These are phyloP conservation scores for Bombycilla garrulus DNA, from an alignment of 2,113 vertebrate genomes.

Conservation along the genomic window DNA sequence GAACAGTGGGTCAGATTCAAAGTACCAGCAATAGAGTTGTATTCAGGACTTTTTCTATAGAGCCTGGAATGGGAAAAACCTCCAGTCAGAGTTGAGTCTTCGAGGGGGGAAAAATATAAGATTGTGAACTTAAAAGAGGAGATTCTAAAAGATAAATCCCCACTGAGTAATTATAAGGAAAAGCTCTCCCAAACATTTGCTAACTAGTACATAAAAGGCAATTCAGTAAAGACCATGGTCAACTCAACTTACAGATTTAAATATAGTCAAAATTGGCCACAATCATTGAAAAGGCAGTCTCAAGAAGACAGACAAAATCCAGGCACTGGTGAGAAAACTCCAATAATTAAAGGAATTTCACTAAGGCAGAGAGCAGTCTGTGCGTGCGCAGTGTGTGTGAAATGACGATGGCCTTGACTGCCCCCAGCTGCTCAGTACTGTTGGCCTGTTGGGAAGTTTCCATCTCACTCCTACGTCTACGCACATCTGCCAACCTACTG, in stretches of 20 bases:
- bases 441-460: neutral
- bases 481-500: neutral
- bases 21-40: slow-evolving; percentile 1
- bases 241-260: slow-evolving; percentile 23
- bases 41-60: slow-evolving; percentile 42
- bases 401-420: neutral
- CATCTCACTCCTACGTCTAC: neutral
- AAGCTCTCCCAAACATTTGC: slow-evolving; percentile 9
- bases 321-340: neutral
- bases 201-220: neutral
- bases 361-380: neutral
- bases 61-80: slow-evolving; percentile 24
- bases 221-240: neutral
- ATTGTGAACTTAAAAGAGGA: slow-evolving; percentile 20
- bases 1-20: slow-evolving; percentile 48
- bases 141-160: slow-evolving; percentile 1
- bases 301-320: neutral
- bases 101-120: neutral
- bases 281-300: neutral
- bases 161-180: slow-evolving; percentile 16
- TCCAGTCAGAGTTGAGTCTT: slow-evolving; percentile 10
- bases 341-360: slow-evolving; percentile 10
- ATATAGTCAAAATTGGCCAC: neutral
- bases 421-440: slow-evolving; percentile 1
- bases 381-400: neutral